phyloP scores from a whole-genome alignment of 2,888 invertebrate species.

The Sminthurides aquaticus region DNA sequence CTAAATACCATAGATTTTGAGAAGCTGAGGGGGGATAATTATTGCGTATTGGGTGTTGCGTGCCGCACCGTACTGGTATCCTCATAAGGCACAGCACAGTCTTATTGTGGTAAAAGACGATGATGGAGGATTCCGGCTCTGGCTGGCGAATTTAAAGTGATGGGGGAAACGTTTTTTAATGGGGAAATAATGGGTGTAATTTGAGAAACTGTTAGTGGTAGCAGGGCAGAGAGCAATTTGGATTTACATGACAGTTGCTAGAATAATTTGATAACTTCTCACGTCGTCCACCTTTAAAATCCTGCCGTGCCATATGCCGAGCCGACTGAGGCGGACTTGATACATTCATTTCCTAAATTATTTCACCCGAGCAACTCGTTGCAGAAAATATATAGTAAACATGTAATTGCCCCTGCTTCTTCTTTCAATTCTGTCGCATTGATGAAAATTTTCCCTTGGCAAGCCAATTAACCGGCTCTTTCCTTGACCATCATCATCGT shows the following conservation, averaged over 20 bases:
- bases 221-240: constrained; percentile 8
- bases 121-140: too few relatives aligned
- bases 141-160: background rate
- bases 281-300: background rate
- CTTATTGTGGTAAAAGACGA: too few relatives aligned
- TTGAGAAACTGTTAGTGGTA: constrained; percentile 7
- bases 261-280: constrained; percentile 4
- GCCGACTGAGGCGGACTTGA: too few relatives aligned
- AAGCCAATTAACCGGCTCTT: too few relatives aligned
- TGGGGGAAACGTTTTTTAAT: background rate
- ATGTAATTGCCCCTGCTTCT: too few relatives aligned
- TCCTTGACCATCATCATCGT: too few relatives aligned
- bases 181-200: background rate
- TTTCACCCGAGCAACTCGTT: background rate
- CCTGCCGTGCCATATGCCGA: background rate
- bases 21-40: background rate
- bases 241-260: constrained; percentile 9
- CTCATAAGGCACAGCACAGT: background rate
- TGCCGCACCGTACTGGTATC: background rate
- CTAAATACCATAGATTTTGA: background rate
- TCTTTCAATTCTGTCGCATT: too few relatives aligned
- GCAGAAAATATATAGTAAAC: too few relatives aligned
- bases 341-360: background rate
- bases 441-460: too few relatives aligned
- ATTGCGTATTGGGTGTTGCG: background rate